phyloP scores from a whole-genome alignment of 2,113 vertebrate genomes.

The Morone chrysops region DNA sequence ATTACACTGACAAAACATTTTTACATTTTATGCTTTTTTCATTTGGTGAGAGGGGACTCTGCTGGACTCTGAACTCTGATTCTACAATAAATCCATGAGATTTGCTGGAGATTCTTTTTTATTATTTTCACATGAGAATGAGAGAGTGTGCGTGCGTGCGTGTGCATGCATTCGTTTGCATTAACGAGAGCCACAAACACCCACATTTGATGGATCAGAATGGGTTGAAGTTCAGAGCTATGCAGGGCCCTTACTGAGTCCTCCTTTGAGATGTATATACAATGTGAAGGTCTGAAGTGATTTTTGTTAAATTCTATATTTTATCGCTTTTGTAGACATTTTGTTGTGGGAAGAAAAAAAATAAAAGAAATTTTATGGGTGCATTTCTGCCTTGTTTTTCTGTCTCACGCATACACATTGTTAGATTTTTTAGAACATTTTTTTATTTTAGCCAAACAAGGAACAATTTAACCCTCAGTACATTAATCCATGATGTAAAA shows the following conservation, averaged over 20 bases:
- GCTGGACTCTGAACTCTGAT: conserved; percentile 77
- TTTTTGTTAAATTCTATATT: conserved; percentile 99
- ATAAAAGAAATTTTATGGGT: conserved; percentile 91
- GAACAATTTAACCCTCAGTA: neutral
- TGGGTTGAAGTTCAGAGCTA: conserved; percentile 89
- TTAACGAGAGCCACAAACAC: conserved; percentile 50
- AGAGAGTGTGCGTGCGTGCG: conserved; percentile 35
- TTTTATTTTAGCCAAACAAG: conserved; percentile 9
- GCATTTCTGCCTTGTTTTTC: conserved; percentile 83
- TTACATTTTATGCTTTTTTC: conserved; percentile 73
- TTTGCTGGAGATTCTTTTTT: conserved; percentile 38
- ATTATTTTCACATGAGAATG: conserved; percentile 49
- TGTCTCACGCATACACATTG: conserved; percentile 28
- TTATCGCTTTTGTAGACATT: conserved; percentile 97
- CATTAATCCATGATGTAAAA: neutral
- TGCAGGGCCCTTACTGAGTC: conserved; percentile 86
- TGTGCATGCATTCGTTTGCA: conserved; percentile 45
- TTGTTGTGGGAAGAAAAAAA: conserved; percentile 91
- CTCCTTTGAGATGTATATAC: conserved; percentile 94
- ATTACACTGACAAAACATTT: conserved; percentile 71
- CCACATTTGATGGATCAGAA: conserved; percentile 57
- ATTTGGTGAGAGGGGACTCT: conserved; percentile 71
- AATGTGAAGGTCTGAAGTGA: conserved; percentile 90
- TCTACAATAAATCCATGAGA: conserved; percentile 44
- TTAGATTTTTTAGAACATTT: neutral